These are phyloP conservation scores for Hippocampus abdominalis DNA, from an alignment of 2,113 vertebrate species.

Conservation along the genomic window DNA sequence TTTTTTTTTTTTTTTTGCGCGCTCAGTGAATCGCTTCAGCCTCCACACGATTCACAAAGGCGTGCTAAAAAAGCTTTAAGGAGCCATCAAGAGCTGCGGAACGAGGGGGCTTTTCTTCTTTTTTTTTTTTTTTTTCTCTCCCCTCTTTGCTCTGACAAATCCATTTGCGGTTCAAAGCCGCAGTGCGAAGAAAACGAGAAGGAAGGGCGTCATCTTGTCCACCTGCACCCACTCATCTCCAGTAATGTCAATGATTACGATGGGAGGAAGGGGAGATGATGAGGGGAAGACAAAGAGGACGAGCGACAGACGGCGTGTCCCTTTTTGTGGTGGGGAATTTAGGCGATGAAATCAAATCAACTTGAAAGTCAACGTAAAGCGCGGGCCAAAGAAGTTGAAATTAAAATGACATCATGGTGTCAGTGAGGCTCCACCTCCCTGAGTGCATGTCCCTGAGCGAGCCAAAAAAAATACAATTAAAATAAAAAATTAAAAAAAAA, in stretches of 20 bases:
- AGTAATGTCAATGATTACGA: constrained; percentile 6
- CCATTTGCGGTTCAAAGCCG: constrained; percentile 30
- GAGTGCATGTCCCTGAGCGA: not conserved
- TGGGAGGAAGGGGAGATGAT: not conserved
- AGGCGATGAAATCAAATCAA: not conserved
- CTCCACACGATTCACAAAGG: constrained; percentile 6
- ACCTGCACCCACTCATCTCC: constrained; percentile 34
- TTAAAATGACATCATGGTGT: not conserved
- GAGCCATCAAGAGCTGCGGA: constrained; percentile 12
- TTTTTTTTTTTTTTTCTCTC: not conserved
- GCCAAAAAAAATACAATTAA: too few relatives aligned
- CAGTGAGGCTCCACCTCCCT: not conserved
- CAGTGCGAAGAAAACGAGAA: constrained; percentile 7
- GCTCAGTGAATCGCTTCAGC: constrained; percentile 15
- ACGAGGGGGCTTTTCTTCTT: constrained; percentile 25
- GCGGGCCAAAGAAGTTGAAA: too few relatives aligned
- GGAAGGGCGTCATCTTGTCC: constrained; percentile 10
- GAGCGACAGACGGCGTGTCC: constrained; percentile 1
- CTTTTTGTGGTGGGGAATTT: constrained; percentile 27
- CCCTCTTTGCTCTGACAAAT: constrained; percentile 24
- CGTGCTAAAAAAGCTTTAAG: constrained; percentile 17
- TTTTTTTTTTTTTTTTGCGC: not conserved
- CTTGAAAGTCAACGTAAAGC: too few relatives aligned
- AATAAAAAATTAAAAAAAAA: not conserved
- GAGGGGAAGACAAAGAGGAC: not conserved